Percentiles rank a stretch among this genome's conserved stretches.
phyloP scores from a whole-genome alignment of 2,888 invertebrate genomes.

The Chymomyza caudatula region DNA sequence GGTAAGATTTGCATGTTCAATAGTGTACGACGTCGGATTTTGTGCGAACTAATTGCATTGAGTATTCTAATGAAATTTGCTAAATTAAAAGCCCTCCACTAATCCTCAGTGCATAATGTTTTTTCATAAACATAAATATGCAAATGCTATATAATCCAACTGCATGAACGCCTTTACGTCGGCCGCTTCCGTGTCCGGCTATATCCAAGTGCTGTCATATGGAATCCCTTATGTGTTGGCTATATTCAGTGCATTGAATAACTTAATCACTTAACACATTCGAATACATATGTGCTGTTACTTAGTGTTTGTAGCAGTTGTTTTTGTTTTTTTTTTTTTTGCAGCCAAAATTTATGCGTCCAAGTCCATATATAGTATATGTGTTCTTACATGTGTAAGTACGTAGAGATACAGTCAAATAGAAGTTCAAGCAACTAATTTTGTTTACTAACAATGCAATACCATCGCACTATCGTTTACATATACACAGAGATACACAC shows the following conservation, averaged over 20 bases:
- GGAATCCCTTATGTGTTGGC: neutral
- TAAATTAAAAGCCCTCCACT: no score
- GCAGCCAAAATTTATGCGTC: neutral
- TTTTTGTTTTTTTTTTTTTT: neutral
- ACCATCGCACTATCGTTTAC: neutral
- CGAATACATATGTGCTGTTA: neutral
- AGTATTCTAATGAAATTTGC: no score
- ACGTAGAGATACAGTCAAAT: neutral
- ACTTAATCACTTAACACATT: neutral
- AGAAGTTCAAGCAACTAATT: constrained; percentile 22
- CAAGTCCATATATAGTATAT: neutral
- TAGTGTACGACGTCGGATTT: constrained; percentile 15
- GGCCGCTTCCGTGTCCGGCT: no score
- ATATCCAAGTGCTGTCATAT: neutral
- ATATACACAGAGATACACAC: neutral
- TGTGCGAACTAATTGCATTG: constrained; percentile 4
- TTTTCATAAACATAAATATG: neutral
- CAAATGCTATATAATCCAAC: neutral
- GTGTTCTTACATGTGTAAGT: neutral
- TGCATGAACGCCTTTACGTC: no score
- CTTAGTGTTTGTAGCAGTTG: neutral
- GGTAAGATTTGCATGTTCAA: constrained; percentile 16
- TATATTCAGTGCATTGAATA: neutral
- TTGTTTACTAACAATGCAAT: constrained; percentile 17
- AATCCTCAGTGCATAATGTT: no score